Evolutionary conservation across 1,140 invertebrate genomes (phyloP).

Genomic region (Parapsyche elsis): DNA sequence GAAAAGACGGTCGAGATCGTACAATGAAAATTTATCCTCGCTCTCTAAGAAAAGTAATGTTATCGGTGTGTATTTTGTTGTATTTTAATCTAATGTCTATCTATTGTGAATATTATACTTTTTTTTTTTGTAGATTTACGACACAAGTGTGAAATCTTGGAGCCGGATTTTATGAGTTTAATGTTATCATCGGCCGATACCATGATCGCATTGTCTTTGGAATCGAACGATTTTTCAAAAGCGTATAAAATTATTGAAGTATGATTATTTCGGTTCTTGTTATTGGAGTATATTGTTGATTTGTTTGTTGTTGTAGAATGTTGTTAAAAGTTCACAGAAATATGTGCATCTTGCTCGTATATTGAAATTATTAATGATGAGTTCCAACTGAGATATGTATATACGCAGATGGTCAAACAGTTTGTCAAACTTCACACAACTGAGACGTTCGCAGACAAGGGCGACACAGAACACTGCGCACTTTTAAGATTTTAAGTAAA

Average conservation of each 20-base stretch:
- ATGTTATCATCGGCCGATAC: conserved; percentile 65
- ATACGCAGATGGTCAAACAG: too few species aligned
- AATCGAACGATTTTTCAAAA: conserved; percentile 65
- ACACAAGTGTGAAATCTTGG: conserved; percentile 57
- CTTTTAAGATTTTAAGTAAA: too few species aligned
- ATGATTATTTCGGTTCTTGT: too few species aligned
- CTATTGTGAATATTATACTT: neutral
- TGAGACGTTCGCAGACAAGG: too few species aligned
- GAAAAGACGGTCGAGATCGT: conserved; percentile 61
- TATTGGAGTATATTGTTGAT: too few species aligned
- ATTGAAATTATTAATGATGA: too few species aligned
- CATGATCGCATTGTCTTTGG: conserved; percentile 63
- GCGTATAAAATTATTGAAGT: conserved; percentile 67
- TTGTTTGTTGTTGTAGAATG: too few species aligned
- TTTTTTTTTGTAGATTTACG: neutral
- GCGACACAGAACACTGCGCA: too few species aligned
- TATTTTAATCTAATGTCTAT: conserved; percentile 32
- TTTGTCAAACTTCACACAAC: too few species aligned
- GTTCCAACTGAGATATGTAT: too few species aligned
- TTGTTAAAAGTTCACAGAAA: neutral
- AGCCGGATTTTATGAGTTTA: conserved; percentile 65
- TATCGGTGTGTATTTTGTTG: neutral
- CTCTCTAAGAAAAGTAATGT: conserved; percentile 56
- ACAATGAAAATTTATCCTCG: conserved; percentile 61
- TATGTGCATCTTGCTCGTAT: too few species aligned